Evolutionary conservation across 23 tunicate species (phyloP).

Genomic region (Botrylloides violaceus): DNA sequence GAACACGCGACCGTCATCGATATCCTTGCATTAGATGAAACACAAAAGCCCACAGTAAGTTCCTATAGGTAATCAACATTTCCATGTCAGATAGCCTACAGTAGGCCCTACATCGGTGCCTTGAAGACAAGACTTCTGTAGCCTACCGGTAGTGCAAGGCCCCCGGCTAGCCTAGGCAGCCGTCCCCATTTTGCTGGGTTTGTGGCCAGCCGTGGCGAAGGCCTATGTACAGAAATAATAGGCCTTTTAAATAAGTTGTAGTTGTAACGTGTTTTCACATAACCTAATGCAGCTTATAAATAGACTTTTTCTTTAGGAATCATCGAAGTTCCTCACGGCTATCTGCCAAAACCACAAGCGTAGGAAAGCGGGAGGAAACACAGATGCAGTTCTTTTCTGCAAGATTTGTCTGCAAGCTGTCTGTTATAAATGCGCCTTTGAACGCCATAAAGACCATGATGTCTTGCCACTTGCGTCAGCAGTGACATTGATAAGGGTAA

Average conservation of each 20-base stretch:
- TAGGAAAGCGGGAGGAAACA: slow-evolving; percentile 31
- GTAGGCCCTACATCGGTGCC: too few relatives aligned
- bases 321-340: slow-evolving; percentile 40
- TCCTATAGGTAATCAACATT: too few relatives aligned
- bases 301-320: background rate
- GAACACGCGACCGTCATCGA: background rate
- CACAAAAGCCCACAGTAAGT: too few relatives aligned
- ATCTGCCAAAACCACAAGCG: slow-evolving; percentile 72
- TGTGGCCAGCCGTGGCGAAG: too few relatives aligned
- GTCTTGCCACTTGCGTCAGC: slow-evolving; percentile 60
- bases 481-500: slow-evolving; percentile 54
- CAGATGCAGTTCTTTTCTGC: slow-evolving; percentile 76
- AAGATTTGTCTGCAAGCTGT: slow-evolving; percentile 50
- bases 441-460: slow-evolving; percentile 69
- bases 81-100: too few relatives aligned
- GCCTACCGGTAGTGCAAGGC: too few relatives aligned
- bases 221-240: background rate
- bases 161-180: too few relatives aligned
- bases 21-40: too few relatives aligned
- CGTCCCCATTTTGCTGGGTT: too few relatives aligned
- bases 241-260: background rate
- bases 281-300: too few relatives aligned
- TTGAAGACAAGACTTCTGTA: too few relatives aligned
- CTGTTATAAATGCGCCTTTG: slow-evolving; percentile 84
- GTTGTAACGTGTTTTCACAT: too few relatives aligned